Percentiles rank a stretch among this genome's conserved stretches.
These are phyloP conservation scores for Cancer borealis DNA, from an alignment of 2,888 invertebrate species.

Conservation along the genomic window DNA sequence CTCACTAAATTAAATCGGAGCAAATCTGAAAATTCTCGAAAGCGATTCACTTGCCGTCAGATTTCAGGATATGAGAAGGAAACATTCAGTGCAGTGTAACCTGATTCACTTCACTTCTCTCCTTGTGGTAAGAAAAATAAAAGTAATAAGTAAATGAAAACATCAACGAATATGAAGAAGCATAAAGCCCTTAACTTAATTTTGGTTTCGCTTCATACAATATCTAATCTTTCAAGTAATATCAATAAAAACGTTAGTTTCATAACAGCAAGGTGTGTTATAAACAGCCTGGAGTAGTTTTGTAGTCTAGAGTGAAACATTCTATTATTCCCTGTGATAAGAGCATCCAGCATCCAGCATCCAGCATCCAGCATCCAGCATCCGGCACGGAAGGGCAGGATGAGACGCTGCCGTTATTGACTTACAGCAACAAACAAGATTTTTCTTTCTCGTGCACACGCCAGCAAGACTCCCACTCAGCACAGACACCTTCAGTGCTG, in stretches of 20 bases:
- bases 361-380: not conserved
- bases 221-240: not conserved
- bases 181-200: not conserved
- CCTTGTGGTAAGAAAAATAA: not conserved
- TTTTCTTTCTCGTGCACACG: not conserved
- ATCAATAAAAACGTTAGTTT: not conserved
- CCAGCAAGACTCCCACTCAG: not conserved
- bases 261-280: not conserved
- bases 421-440: not conserved
- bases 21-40: not conserved
- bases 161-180: not conserved
- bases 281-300: not conserved
- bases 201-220: not conserved
- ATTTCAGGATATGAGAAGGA: not conserved
- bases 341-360: not conserved
- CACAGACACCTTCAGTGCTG: not conserved
- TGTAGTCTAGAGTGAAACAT: not conserved
- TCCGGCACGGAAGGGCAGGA: not conserved
- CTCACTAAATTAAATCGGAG: not conserved
- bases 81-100: not conserved
- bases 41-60: not conserved
- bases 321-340: not conserved
- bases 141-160: not conserved
- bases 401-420: not conserved
- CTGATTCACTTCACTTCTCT: not conserved